A percentile compares a stretch with the other conserved stretches of the same genome.
Conservation (phyloP, 2,797 vertebrate species). For the Diplodus puntazzo region DNA sequence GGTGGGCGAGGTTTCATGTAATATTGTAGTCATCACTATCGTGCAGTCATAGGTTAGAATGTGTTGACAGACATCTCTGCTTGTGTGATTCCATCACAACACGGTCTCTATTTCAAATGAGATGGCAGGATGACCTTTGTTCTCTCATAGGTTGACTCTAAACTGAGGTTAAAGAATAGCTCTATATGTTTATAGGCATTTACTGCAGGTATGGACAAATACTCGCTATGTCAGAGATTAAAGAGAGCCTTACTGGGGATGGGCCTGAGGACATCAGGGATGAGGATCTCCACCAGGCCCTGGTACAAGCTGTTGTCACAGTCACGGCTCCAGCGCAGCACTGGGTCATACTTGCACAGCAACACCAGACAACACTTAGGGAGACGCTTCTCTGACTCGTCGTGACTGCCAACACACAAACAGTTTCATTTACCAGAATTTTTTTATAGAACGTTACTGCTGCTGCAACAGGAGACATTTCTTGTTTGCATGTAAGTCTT, state of each 20-base stretch:
- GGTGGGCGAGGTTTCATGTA: no score
- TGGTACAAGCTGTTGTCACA: conserved; percentile 96
- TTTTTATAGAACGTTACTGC: background rate
- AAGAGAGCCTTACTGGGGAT: conserved; percentile 90
- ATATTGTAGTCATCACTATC: no score
- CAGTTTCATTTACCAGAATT: conserved; percentile 13
- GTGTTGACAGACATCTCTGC: no score
- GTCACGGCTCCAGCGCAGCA: conserved; percentile 93
- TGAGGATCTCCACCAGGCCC: conserved; percentile 95
- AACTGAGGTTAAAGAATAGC: background rate
- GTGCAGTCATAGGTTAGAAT: no score
- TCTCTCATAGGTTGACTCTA: background rate
- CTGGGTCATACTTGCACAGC: conserved; percentile 94
- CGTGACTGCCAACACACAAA: conserved; percentile 83
- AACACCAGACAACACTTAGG: conserved; percentile 92
- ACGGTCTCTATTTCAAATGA: no score
- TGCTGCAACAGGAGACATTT: background rate
- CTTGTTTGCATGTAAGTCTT: background rate
- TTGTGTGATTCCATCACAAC: no score
- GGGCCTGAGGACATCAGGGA: conserved; percentile 95
- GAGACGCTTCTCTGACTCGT: conserved; percentile 95
- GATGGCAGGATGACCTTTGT: background rate
- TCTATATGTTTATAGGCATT: background rate
- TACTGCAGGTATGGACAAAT: background rate
- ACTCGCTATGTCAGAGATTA: background rate